Conservation (phyloP, 2,113 vertebrate genomes). For the Okapia johnstoni region DNA sequence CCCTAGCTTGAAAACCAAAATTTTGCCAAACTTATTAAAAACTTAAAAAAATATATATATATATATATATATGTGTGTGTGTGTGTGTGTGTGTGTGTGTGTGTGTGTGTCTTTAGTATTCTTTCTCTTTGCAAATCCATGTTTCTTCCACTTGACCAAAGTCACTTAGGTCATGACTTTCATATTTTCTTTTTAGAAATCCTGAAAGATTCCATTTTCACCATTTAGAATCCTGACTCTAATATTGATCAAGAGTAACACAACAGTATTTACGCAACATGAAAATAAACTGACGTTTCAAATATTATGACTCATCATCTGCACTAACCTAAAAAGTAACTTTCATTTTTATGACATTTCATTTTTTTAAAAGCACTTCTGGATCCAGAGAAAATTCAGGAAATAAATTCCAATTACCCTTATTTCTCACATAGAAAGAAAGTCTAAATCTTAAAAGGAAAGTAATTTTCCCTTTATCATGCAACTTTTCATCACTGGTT, state of each 20-base stretch:
- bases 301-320: conserved; percentile 40
- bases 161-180: conserved; percentile 27
- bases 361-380: neutral
- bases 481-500: neutral
- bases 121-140: conserved; percentile 13
- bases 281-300: conserved; percentile 46
- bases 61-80: neutral
- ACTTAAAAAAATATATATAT: neutral
- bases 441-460: conserved; percentile 2
- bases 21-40: neutral
- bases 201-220: conserved; percentile 49
- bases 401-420: neutral
- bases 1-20: neutral
- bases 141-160: conserved; percentile 13
- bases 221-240: conserved; percentile 51
- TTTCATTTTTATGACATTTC: conserved; percentile 10
- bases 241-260: conserved; percentile 66
- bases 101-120: neutral
- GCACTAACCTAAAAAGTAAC: neutral
- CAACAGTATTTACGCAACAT: conserved; percentile 23
- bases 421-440: conserved; percentile 14
- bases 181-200: conserved; percentile 43
- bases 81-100: no score
- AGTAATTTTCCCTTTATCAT: neutral
- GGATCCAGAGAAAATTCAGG: neutral